phyloP scores from a whole-genome alignment of 2,113 vertebrate genomes.

The Dipodomys merriami region DNA sequence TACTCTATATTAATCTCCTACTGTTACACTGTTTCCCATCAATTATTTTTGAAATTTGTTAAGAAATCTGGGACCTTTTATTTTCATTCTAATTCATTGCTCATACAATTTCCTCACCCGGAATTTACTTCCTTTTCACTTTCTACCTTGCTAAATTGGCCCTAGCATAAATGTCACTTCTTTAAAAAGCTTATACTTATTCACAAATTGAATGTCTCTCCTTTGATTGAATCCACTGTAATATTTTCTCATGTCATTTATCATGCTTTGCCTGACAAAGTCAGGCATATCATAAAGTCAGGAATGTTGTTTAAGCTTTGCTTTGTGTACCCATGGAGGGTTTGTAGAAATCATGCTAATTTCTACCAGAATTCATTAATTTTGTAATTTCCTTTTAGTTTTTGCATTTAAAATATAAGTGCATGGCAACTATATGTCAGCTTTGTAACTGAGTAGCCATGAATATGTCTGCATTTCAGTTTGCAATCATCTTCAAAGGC shows the following conservation, averaged over 20 bases:
- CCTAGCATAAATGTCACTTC: constrained; percentile 27
- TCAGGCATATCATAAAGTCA: no score
- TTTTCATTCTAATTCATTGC: constrained; percentile 17
- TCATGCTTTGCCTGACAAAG: constrained; percentile 50
- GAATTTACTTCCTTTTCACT: constrained; percentile 22
- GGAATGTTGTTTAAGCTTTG: background rate
- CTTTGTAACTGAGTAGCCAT: background rate
- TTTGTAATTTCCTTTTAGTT: background rate
- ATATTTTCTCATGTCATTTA: constrained; percentile 42
- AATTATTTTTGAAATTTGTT: background rate
- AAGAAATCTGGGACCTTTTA: background rate
- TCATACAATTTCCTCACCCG: background rate
- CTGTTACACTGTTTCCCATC: background rate
- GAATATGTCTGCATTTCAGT: background rate
- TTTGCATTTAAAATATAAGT: background rate
- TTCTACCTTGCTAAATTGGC: constrained; percentile 13
- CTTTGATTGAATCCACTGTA: constrained; percentile 17
- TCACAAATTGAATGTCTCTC: constrained; percentile 37
- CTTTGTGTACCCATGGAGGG: background rate
- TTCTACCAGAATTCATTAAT: background rate
- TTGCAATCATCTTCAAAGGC: background rate
- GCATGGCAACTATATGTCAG: background rate
- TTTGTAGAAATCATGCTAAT: background rate
- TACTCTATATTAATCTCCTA: background rate
- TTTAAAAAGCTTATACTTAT: constrained; percentile 23